Base-by-base conservation (phyloP, 1,140 invertebrate species). In the Drosophila leontia region DNA sequence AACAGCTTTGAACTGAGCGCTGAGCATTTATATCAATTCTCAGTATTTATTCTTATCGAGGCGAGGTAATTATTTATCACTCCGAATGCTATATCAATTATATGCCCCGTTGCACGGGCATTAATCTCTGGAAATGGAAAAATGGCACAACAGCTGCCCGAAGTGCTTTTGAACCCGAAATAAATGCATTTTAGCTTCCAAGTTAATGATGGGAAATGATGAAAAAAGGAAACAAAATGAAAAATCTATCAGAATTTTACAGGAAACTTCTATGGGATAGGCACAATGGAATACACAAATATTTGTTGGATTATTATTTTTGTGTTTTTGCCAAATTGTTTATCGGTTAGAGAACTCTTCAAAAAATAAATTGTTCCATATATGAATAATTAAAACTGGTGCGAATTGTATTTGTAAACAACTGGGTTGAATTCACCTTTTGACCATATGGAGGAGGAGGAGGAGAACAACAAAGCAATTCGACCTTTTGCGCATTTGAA, bases 351-450 rank as follows among this genome's bases (percentile, higher is more conserved):
- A n/a, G 17, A 41, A 19, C 37, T 35, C 45, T 67, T 42, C 8
- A 67, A 45, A 8, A 32, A 50, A 70, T 53, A 19, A 48, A 50
- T 71, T 15, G n/a, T 50, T 72, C 7, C 9, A 42, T n/a, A 71
- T 37, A 74, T 60, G 58, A 32, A 60, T 72, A 37, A 51, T 59
- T 32, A 12, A 35, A 68, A 44, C 23, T 26, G 35, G 26, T 68
- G 61, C 60, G 13, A 55, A 69, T 70, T 71, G 26, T 7, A 47
- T 50, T 12, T 60, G 68, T 74, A 74, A 72, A 74, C 70, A 72
- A 41, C 58, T 34, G 2, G 34, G 9, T 4, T 11, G 5, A 59
- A 41, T 71, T 71, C 17, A 69, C 50, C 50, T 69, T 50, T 71
- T 57, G 34, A 39, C 35, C 67, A 71, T 23, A 34, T 59, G 68